Evolutionary conservation across 2,888 invertebrate genomes (phyloP), one percentile per base, ranked within the genome.

Genomic region (Lasioglossum morio): DNA sequence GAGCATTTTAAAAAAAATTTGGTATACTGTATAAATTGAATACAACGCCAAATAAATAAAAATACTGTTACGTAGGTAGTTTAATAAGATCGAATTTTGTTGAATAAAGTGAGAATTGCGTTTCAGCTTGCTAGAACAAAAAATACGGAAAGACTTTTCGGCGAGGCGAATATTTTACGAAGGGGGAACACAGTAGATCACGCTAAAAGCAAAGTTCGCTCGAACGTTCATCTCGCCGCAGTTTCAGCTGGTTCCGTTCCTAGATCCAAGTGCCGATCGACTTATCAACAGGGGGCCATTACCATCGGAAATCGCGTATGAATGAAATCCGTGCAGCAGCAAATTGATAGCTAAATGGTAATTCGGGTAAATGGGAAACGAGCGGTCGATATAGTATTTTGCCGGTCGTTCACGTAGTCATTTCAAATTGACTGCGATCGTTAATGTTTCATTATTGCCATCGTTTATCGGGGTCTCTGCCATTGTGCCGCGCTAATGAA

Each of bases 361-460:
- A 90, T 89, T 89, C 80, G 85, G 79, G 77, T 79, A 84, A 79
- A 88, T 88, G 82, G 85, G 85, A 87, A 90, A 87, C 83, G 88
- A 85, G 84, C 79, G 48, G 76, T 48, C 85, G 87, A 89, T 90
- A 91, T 89, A 90, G 89, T 91, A 89, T 90, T 92, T 91, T 89
- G 86, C 88, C 86, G 84, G 87, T 89, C 87, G 91, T 90, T 92
- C 90, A 86, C 89, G 88, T 90, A 89, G 91, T 89, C 91, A 89
- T 91, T 92, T 88, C 88, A 88, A 92, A 92, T 92, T 92, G 91
- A 92, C 90, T 91, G 87, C 83, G 87, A 69, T 87, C 92, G 89
- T 92, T 92, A 92, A 92, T 92, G 92, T 92, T 92, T 92, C 92
- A 93, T 93, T 92, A 92, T 91, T 88, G 89, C 89, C 90, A 92